phyloP scores from a whole-genome alignment of 2,888 invertebrate genomes.

The Diadegma fenestrale region DNA sequence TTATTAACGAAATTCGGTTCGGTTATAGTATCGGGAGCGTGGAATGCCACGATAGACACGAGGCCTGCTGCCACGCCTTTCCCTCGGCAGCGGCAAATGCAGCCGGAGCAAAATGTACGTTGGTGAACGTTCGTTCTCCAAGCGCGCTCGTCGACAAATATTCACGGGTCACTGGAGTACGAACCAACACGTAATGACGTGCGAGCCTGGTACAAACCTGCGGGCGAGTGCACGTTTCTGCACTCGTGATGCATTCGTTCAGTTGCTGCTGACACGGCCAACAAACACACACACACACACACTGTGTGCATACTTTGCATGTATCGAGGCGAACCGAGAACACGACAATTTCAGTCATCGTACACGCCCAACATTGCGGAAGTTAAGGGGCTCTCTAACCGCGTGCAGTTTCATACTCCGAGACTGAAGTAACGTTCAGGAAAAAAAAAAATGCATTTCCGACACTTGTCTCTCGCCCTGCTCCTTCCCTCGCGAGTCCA shows the following conservation, averaged over 20 bases:
- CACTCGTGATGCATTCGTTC: constrained; percentile 72
- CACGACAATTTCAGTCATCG: constrained; percentile 28
- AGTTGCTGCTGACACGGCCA: neutral
- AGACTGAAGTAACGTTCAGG: neutral
- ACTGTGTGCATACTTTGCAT: neutral
- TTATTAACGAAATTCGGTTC: constrained; percentile 66
- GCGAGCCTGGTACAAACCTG: constrained; percentile 70
- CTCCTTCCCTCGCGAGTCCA: neutral
- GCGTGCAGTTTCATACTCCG: neutral
- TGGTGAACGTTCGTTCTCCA: constrained; percentile 78
- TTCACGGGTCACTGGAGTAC: constrained; percentile 83
- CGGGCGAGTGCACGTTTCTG: constrained; percentile 70
- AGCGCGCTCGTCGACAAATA: constrained; percentile 77
- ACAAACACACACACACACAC: neutral
- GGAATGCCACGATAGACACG: constrained; percentile 76
- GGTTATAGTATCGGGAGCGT: constrained; percentile 69
- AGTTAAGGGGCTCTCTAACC: constrained; percentile 30
- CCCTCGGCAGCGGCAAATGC: constrained; percentile 71
- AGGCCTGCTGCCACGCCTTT: constrained; percentile 82
- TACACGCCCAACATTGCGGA: constrained; percentile 61
- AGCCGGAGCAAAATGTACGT: constrained; percentile 53
- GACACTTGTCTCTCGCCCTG: neutral
- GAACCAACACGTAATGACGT: constrained; percentile 76
- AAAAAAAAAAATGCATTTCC: constrained; percentile 4
- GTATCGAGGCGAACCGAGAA: constrained; percentile 9